Percentiles rank a stretch among this genome's conserved stretches.
phyloP scores from a whole-genome alignment of 1,140 invertebrate species.

The Helicoverpa zea region DNA sequence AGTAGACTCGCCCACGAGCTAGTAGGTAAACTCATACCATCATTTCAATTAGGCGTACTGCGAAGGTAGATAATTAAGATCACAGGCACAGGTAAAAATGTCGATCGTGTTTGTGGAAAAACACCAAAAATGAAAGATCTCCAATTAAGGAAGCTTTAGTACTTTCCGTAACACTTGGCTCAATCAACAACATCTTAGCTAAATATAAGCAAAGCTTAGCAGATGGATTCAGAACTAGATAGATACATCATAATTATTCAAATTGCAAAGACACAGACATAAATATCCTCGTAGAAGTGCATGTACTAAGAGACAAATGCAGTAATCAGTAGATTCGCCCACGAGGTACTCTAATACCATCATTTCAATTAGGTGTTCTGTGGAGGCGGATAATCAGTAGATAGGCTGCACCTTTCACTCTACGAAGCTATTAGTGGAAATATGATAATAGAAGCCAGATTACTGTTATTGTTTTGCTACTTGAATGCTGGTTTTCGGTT shows the following conservation, averaged over 20 bases:
- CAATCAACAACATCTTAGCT: too few relatives aligned
- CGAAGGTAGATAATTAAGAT: conserved; percentile 14
- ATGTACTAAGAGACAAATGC: conserved; percentile 19
- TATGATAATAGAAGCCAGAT: not conserved
- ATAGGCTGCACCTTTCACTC: conserved; percentile 32
- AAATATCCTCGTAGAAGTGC: not conserved
- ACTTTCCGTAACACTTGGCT: too few relatives aligned
- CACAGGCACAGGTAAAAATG: too few relatives aligned
- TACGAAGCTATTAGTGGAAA: conserved; percentile 4
- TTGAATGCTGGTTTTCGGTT: too few relatives aligned
- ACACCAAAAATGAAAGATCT: too few relatives aligned
- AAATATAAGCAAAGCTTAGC: too few relatives aligned
- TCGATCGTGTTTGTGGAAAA: too few relatives aligned
- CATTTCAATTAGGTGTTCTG: conserved; percentile 20
- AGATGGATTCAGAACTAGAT: too few relatives aligned
- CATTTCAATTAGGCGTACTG: conserved; percentile 18
- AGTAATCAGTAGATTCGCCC: conserved; percentile 28
- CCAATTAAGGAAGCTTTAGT: too few relatives aligned
- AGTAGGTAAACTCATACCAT: conserved; percentile 17
- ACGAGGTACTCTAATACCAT: conserved; percentile 24
- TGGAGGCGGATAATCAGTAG: conserved; percentile 20
- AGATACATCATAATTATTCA: not conserved
- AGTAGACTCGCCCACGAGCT: conserved; percentile 14
- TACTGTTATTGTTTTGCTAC: too few relatives aligned
- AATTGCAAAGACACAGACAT: not conserved